Evolutionary conservation across 2,888 invertebrate genomes (phyloP), one percentile per base, ranked within the genome.

Genomic region (Ischnus inquisitorius): DNA sequence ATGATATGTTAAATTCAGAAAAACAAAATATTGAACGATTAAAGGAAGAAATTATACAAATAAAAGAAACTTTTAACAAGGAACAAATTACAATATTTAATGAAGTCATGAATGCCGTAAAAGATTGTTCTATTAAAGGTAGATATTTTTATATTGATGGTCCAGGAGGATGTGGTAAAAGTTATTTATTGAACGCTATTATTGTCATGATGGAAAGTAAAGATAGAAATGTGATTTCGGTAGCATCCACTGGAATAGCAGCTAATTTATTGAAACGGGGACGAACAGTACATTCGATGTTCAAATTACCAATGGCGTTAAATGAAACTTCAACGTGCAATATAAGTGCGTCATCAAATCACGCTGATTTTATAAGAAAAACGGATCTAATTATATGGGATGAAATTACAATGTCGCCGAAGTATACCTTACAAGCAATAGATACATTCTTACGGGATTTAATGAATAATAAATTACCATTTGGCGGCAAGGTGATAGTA

Each of bases 341-440:
- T 51, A 28, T 87, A 2, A 41, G 8, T 8, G 14, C 34, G 6
- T 22, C 78, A 16, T 80, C 83, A 0, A 3, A 60, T 25, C 57
- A 83, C 34, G 79, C 75, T 14, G 14, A 48, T 22, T 0, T 64
- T 10, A n/a, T 87, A 6, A 65, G 54, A 76, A 68, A 72, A 10
- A 72, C 74, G 1, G 54, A 77, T 25, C 10, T 87, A 0, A 48
- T 86, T 6, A 71, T 87, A 48, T 82, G 79, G 81, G 85, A 86
- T 51, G 86, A 87, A 82, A 19, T 72, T 12, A 77, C 84, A 8
- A 87, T 87, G 86, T 60, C 75, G n/a, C 16, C 82, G 0, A 77
- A 72, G 16, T 68, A 79, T 57, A 78, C 80, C 0, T 67, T 84
- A 1, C 46, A 83, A 12, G 65, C 67, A 1, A 75, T 84, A 2